These are phyloP conservation scores for Caenorhabditis latens DNA, from an alignment of 1,140 invertebrate genomes.

Conservation along the genomic window DNA sequence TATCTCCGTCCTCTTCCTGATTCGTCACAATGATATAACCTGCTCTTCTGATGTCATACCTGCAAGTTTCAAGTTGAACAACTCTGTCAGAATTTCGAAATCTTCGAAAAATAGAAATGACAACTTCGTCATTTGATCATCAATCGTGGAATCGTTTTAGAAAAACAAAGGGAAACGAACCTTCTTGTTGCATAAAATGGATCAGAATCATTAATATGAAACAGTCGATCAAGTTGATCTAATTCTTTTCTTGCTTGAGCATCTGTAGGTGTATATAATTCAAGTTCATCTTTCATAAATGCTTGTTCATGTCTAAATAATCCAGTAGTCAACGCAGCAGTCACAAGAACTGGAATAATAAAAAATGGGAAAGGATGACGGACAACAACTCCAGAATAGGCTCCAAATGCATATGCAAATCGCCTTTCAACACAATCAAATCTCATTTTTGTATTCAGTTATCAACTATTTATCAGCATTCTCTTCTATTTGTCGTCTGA, in stretches of 20 bases:
- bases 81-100: background rate
- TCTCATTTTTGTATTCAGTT: conserved; percentile 64
- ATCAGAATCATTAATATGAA: conserved; percentile 77
- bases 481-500: conserved; percentile 1
- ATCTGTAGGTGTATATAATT: conserved; percentile 76
- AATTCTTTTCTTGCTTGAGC: conserved; percentile 71
- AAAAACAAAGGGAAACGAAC: conserved; percentile 64
- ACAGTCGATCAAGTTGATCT: conserved; percentile 71
- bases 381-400: conserved; percentile 70
- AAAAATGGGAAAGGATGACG: conserved; percentile 72
- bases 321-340: conserved; percentile 68
- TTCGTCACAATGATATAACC: conserved; percentile 76
- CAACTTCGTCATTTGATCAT: background rate
- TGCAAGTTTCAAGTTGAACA: conserved; percentile 54
- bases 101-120: background rate
- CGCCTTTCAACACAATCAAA: conserved; percentile 74
- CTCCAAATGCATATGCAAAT: conserved; percentile 70
- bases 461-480: background rate
- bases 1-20: conserved; percentile 70
- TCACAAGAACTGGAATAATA: conserved; percentile 72
- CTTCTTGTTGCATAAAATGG: conserved; percentile 76
- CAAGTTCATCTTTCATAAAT: conserved; percentile 72
- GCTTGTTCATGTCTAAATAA: conserved; percentile 65
- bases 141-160: too few relatives aligned
- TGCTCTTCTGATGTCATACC: conserved; percentile 74